These are phyloP conservation scores for Orthosia cruda DNA, from an alignment of 2,888 invertebrate species.

Conservation along the genomic window DNA sequence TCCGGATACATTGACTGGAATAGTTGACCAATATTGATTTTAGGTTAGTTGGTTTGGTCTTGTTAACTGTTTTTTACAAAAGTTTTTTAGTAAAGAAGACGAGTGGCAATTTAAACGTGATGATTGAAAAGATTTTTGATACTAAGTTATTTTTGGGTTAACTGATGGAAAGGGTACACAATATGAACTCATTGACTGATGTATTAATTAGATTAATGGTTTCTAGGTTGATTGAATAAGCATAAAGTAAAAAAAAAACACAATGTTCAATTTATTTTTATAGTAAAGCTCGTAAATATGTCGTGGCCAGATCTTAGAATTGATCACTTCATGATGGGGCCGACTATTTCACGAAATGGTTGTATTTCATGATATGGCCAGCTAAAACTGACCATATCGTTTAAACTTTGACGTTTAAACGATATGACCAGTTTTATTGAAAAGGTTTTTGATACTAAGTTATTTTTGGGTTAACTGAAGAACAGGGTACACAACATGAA, in stretches of 20 bases:
- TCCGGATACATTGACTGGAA: background rate
- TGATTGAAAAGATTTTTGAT: background rate
- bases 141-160: background rate
- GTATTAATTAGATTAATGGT: background rate
- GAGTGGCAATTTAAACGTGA: background rate
- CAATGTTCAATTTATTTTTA: too few species aligned
- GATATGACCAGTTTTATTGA: too few species aligned
- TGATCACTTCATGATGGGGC: too few species aligned
- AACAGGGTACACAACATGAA: background rate
- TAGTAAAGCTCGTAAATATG: too few species aligned
- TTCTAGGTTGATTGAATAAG: background rate
- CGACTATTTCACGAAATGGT: too few species aligned
- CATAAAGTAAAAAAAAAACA: too few species aligned
- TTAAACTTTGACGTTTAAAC: too few species aligned
- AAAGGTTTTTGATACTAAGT: background rate
- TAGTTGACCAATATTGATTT: conserved; percentile 8
- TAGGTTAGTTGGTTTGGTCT: background rate
- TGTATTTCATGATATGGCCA: too few species aligned
- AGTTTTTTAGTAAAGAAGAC: background rate
- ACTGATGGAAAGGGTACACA: background rate
- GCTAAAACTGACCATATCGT: too few species aligned
- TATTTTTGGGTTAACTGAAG: background rate
- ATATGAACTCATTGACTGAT: background rate
- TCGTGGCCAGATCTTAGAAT: too few species aligned
- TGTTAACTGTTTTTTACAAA: background rate